These are phyloP conservation scores for Drosophila sp. DNA, from an alignment of 1,140 invertebrate species.

Conservation along the genomic window DNA sequence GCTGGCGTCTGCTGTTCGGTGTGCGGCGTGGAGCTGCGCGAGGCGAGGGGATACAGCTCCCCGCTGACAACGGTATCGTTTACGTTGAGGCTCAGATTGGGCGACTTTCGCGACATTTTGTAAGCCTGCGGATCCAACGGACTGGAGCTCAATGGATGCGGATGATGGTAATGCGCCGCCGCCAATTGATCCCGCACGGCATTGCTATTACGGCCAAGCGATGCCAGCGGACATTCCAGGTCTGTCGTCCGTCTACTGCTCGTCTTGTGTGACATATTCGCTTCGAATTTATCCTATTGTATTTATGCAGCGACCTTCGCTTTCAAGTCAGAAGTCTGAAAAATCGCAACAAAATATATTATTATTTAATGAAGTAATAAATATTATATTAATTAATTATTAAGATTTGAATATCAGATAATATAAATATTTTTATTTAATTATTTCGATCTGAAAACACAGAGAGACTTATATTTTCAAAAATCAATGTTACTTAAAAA, in stretches of 20 bases:
- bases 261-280: conserved; percentile 78
- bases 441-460: no score
- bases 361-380: no score
- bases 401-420: no score
- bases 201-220: conserved; percentile 86
- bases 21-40: conserved; percentile 54
- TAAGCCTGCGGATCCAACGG: conserved; percentile 85
- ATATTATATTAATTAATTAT: no score
- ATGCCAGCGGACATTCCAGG: conserved; percentile 86
- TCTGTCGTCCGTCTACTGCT: conserved; percentile 71
- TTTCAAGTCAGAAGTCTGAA: conserved; percentile 42
- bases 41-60: conserved; percentile 42
- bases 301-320: not conserved
- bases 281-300: not conserved
- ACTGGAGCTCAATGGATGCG: conserved; percentile 84
- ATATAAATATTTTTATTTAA: no score
- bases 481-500: no score
- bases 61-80: conserved; percentile 55
- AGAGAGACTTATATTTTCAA: no score
- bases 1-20: conserved; percentile 45
- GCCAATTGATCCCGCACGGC: conserved; percentile 76
- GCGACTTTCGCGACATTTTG: conserved; percentile 84
- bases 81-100: conserved; percentile 69
- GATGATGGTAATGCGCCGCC: conserved; percentile 78
- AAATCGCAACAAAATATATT: not conserved